phyloP scores from a whole-genome alignment of 2,113 vertebrate species.

The Halichoerus grypus region DNA sequence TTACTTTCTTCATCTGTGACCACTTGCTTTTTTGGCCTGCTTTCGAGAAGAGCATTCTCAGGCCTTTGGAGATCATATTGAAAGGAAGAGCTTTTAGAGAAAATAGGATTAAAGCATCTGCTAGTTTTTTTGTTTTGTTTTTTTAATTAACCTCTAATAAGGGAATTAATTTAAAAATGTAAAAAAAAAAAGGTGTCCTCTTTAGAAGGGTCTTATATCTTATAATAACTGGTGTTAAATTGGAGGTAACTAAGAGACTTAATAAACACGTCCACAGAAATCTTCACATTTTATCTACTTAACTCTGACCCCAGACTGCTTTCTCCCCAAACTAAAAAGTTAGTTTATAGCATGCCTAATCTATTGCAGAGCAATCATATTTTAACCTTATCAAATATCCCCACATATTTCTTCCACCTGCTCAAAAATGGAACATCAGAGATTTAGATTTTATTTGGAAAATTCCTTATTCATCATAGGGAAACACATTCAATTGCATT shows the following conservation, averaged over 20 bases:
- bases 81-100: not conserved
- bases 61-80: not conserved
- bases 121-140: not conserved
- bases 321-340: conserved; percentile 61
- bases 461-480: conserved; percentile 84
- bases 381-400: conserved; percentile 83
- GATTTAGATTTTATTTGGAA: conserved; percentile 83
- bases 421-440: conserved; percentile 83
- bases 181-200: not conserved
- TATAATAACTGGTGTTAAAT: not conserved
- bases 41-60: not conserved
- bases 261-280: not conserved
- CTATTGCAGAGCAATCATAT: conserved; percentile 67
- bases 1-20: conserved; percentile 39
- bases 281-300: conserved; percentile 12
- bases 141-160: not conserved
- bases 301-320: conserved; percentile 43
- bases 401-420: conserved; percentile 73
- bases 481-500: conserved; percentile 83
- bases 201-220: not conserved
- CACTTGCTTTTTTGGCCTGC: not conserved
- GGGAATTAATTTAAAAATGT: conserved; percentile 5
- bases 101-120: not conserved
- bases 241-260: conserved; percentile 2
- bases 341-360: conserved; percentile 70